Percentiles rank a stretch among this genome's conserved stretches.
These are phyloP conservation scores for Strix uralensis DNA, from an alignment of 2,113 vertebrate genomes.

Conservation along the genomic window DNA sequence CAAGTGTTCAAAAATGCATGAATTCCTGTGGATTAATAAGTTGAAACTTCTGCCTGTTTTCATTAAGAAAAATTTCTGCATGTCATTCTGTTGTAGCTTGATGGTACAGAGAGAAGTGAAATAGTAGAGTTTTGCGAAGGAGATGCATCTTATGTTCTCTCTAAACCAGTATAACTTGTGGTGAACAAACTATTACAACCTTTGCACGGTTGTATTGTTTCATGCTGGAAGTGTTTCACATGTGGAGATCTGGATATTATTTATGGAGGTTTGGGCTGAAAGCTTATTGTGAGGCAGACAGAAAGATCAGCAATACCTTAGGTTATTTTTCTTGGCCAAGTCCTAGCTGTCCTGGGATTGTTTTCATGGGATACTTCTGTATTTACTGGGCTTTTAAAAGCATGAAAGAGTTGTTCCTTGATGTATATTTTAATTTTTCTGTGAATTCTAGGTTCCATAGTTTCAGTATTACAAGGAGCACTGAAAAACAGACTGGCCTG, in stretches of 20 bases:
- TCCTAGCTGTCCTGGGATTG: neutral
- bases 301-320: neutral
- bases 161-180: neutral
- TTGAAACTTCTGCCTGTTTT: neutral
- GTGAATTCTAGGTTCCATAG: neutral
- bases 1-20: neutral
- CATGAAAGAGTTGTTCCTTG: neutral
- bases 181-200: neutral
- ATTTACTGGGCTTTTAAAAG: neutral
- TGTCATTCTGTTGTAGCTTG: neutral
- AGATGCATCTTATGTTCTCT: neutral
- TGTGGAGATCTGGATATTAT: neutral
- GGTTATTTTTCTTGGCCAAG: conserved; percentile 1
- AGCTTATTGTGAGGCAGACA: neutral
- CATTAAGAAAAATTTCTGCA: neutral
- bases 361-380: neutral
- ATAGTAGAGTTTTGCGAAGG: neutral
- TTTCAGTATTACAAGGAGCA: neutral
- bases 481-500: neutral
- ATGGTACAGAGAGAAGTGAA: neutral
- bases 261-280: neutral
- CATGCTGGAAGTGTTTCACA: neutral
- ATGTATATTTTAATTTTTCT: neutral
- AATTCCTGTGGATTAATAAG: neutral
- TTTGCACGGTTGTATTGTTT: neutral